These are phyloP conservation scores for Eumacrocentrus americanus DNA, from an alignment of 2,888 invertebrate species.

Conservation along the genomic window DNA sequence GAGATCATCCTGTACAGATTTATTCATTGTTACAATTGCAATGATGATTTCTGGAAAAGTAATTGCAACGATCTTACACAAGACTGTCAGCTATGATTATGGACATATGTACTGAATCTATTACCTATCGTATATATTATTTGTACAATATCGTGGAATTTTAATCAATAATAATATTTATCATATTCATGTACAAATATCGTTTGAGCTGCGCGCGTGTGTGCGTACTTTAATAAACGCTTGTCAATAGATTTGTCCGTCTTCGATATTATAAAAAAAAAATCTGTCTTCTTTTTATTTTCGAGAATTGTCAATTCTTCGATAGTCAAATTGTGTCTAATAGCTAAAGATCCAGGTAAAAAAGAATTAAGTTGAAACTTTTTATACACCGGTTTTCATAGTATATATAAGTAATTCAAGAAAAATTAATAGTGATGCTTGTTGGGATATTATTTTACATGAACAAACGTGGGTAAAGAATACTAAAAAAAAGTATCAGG, in stretches of 20 bases:
- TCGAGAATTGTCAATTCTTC: too few species aligned
- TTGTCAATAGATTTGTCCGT: slow-evolving; percentile 6
- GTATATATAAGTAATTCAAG: too few species aligned
- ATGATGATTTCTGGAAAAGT: slow-evolving; percentile 17
- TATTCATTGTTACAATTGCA: slow-evolving; percentile 4
- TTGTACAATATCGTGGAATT: slow-evolving; percentile 28
- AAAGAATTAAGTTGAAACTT: too few species aligned
- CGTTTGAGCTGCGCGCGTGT: slow-evolving; percentile 19
- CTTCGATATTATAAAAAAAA: not conserved
- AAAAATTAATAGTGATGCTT: too few species aligned
- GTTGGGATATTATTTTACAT: too few species aligned
- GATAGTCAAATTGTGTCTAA: too few species aligned
- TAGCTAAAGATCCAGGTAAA: too few species aligned
- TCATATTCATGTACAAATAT: not conserved
- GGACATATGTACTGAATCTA: slow-evolving; percentile 8
- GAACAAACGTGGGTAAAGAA: too few species aligned
- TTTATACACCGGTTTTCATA: too few species aligned
- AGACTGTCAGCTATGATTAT: not conserved
- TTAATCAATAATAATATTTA: slow-evolving; percentile 2
- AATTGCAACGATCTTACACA: slow-evolving; percentile 4
- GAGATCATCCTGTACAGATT: slow-evolving; percentile 23
- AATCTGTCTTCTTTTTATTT: not conserved
- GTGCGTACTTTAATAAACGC: slow-evolving; percentile 9
- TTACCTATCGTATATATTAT: slow-evolving; percentile 7
- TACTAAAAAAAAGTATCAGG: too few species aligned